Conservation (phyloP, 2,113 vertebrate species). For the Propithecus coquereli region DNA sequence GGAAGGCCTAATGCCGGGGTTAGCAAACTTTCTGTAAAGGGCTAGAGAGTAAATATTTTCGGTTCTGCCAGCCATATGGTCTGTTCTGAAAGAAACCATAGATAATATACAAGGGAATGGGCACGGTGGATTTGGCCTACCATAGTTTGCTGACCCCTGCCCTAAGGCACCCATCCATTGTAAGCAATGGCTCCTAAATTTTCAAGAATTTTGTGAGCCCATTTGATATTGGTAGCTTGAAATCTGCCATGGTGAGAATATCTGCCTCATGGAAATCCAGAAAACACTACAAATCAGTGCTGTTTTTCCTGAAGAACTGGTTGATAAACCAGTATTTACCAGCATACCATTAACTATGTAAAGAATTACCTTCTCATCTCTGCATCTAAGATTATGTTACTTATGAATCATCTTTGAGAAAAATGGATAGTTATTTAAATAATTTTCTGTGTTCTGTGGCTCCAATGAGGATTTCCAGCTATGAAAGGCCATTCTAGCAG, state of each 20-base stretch:
- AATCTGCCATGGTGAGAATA: neutral
- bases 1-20: neutral
- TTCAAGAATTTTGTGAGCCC: neutral
- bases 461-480: neutral
- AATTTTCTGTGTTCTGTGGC: neutral
- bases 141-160: neutral
- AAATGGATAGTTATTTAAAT: neutral
- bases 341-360: neutral
- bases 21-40: neutral
- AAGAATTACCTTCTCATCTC: neutral
- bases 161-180: neutral
- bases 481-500: neutral
- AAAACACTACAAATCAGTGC: neutral
- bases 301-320: constrained; percentile 10
- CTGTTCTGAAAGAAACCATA: neutral
- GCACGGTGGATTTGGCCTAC: neutral
- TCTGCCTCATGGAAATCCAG: neutral
- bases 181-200: neutral
- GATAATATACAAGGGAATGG: neutral
- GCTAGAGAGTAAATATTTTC: neutral
- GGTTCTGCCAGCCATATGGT: neutral
- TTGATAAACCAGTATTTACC: neutral
- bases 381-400: neutral
- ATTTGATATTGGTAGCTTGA: neutral
- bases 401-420: neutral